Conservation (phyloP, 37 sponge, comb jelly and placozoan species). For the Beroe forskalii region DNA sequence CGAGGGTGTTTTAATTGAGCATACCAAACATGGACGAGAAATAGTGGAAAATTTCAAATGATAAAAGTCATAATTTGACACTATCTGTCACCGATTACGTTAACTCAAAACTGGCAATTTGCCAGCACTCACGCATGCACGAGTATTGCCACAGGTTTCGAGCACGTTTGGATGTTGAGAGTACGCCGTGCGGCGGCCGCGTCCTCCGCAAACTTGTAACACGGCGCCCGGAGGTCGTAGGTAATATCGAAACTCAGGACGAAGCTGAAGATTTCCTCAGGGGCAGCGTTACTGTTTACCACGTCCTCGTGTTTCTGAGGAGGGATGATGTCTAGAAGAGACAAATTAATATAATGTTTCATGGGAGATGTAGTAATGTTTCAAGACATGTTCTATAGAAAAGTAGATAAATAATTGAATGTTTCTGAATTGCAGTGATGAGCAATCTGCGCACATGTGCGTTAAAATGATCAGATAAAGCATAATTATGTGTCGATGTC, state of each 20-base stretch:
- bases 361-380: no score
- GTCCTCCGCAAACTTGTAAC: constrained; percentile 15
- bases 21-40: no score
- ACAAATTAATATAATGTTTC: no score
- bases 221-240: constrained; percentile 14
- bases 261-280: constrained; percentile 55
- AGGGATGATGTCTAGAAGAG: background rate
- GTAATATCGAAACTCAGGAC: constrained; percentile 28
- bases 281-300: constrained; percentile 46
- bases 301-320: constrained; percentile 42
- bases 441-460: no score
- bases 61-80: no score
- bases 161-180: constrained; percentile 51
- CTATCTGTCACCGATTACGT: no score
- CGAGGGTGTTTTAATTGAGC: no score
- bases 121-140: constrained; percentile 48
- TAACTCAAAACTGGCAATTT: no score
- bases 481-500: no score
- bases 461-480: no score
- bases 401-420: background rate
- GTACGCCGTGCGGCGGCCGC: background rate
- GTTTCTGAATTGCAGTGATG: no score
- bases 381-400: background rate
- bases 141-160: constrained; percentile 42
- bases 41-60: no score